Percentiles rank a stretch among this genome's conserved stretches.
Conservation (phyloP, 1,140 invertebrate species). For the Lasioglossum baleicum region DNA sequence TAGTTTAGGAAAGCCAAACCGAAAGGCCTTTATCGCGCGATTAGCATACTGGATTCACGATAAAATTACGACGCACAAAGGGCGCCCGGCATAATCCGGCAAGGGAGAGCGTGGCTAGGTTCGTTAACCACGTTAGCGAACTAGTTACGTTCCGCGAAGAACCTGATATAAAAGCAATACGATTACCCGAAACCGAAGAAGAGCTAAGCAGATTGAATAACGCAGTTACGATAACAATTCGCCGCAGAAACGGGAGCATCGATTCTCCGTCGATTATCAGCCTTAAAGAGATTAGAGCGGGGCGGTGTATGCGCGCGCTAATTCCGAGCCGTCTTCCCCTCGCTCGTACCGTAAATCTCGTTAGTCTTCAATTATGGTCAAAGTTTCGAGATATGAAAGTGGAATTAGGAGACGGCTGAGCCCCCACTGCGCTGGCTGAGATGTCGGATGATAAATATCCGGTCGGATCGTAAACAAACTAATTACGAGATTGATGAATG, state of each 20-base stretch:
- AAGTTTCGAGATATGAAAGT: constrained; percentile 47
- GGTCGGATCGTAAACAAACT: constrained; percentile 19
- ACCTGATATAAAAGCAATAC: too few relatives aligned
- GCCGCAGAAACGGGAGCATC: not conserved
- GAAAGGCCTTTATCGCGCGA: too few relatives aligned
- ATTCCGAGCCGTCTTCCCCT: constrained; percentile 19
- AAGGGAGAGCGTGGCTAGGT: too few relatives aligned
- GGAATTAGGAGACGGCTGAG: constrained; percentile 22
- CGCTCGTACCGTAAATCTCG: constrained; percentile 6
- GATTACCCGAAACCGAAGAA: too few relatives aligned
- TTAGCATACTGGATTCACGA: too few relatives aligned
- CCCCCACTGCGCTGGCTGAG: not conserved
- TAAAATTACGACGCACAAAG: too few relatives aligned
- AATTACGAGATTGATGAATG: constrained; percentile 19
- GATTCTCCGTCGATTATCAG: constrained; percentile 8
- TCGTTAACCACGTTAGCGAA: too few relatives aligned
- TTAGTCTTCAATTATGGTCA: constrained; percentile 37
- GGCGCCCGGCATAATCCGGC: too few relatives aligned
- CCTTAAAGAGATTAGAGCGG: not conserved
- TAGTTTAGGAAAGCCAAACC: too few relatives aligned
- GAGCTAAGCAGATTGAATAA: constrained; percentile 7
- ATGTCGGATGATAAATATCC: constrained; percentile 8
- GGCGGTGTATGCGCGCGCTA: constrained; percentile 4
- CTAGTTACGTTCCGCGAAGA: too few relatives aligned
- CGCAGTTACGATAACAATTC: constrained; percentile 15